A percentile compares a stretch with the other conserved stretches of the same genome.
Evolutionary conservation across 37 sponge, comb jelly and placozoan species (phyloP).

Genomic region (Eunapius fragilis): DNA sequence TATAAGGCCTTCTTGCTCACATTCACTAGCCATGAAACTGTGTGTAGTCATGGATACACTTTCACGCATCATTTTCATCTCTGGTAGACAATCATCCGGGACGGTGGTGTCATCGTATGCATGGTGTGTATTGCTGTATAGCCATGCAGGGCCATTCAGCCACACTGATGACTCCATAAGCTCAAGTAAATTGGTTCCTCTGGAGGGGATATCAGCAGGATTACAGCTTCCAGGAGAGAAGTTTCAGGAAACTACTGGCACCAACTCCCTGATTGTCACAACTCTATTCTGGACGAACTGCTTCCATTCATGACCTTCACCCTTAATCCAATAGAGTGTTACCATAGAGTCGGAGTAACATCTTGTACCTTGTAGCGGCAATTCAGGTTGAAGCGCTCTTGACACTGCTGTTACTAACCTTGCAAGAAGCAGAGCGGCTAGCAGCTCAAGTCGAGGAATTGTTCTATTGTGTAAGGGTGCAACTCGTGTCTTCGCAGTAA

Average conservation of each 20-base stretch:
- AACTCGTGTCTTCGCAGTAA: constrained; percentile 15
- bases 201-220: constrained; percentile 28
- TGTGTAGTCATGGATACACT: background rate
- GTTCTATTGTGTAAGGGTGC: background rate
- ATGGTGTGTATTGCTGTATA: background rate
- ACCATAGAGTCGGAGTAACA: constrained; percentile 17
- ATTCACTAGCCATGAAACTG: background rate
- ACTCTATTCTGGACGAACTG: constrained; percentile 24
- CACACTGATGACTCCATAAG: constrained; percentile 1
- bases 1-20: background rate
- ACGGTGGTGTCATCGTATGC: background rate
- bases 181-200: constrained; percentile 1
- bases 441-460: constrained; percentile 17
- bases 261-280: background rate
- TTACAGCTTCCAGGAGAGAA: background rate
- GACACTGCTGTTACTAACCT: constrained; percentile 4
- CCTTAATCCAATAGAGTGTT: constrained; percentile 18
- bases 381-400: background rate
- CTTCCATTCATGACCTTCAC: constrained; percentile 19
- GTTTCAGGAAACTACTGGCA: background rate
- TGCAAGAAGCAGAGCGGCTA: background rate
- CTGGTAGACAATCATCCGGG: background rate
- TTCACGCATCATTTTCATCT: background rate
- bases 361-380: background rate
- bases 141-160: background rate